Evolutionary conservation across 2,113 vertebrate genomes (phyloP), one percentile per base, ranked within the genome.

Genomic region (Cyanistes caeruleus): DNA sequence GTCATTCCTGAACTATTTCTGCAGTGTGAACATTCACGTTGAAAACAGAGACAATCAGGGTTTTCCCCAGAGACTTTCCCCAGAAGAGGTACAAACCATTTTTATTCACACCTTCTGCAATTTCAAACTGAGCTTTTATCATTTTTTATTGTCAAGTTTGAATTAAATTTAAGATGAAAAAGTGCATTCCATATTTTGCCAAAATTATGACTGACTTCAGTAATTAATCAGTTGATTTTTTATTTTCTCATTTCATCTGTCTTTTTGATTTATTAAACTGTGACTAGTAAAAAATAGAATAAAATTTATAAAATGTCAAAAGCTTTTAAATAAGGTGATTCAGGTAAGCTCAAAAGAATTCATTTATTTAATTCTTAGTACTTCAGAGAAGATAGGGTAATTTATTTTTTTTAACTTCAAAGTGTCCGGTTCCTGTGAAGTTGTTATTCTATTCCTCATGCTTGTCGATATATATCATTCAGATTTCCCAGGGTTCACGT

Each of bases 201-300:
- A 52, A 87, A 93, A 63, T 69, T 91, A 59, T 74, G 25, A 84
- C 60, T 87, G 60, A 84, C 63, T 81, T 93, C 28, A 63, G 11
- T 62, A 93, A 92, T 94, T 93, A 80, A 39, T 89, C 44, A 68
- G 19, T 51, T 77, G 63, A 11, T 25, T 59, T 89, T 90, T 37
- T 46, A 37, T 41, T 75, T 31, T 82, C 87, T 90, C 70, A 59
- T 85, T 97, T 77, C 65, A 56, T 89, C 48, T 76, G 15, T 64
- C 84, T 65, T 90, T 91, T 79, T 94, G 33, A 93, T 84, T 74
- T 75, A 91, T 89, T 85, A 63, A 92, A 68, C 35, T 60, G 11
- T 56, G 44, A 79, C 46, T 77, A 21, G 14, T 65, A 63, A 9
- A 74, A 93, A 90, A 79, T n/a, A 74, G 23, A 84, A 23, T 64